Evolutionary conservation across 2,113 vertebrate genomes (phyloP).

Genomic region (Festucalex cinctus): DNA sequence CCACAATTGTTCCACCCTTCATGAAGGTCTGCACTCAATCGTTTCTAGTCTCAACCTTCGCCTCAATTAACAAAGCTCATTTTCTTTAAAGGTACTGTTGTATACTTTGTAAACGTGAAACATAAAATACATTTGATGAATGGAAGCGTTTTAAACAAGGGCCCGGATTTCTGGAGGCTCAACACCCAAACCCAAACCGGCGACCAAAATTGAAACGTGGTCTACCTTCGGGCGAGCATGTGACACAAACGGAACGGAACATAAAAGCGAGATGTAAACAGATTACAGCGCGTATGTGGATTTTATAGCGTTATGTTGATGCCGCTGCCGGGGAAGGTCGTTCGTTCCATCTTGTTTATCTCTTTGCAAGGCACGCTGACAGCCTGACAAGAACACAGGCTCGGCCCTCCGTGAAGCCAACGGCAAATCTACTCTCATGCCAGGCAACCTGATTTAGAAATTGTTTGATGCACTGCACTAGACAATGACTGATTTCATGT

Average conservation of each 20-base stretch:
- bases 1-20: too few species aligned
- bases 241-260: not conserved
- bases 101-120: not conserved
- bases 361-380: not conserved
- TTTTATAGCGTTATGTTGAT: slow-evolving; percentile 14
- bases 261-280: not conserved
- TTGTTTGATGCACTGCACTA: not conserved
- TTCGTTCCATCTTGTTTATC: slow-evolving; percentile 9
- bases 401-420: not conserved
- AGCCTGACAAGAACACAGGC: not conserved
- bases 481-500: not conserved
- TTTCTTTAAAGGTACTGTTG: not conserved
- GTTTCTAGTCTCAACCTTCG: too few species aligned
- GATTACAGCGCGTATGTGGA: not conserved
- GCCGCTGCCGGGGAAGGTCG: not conserved
- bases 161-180: not conserved
- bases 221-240: not conserved
- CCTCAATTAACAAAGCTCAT: too few species aligned
- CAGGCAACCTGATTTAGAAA: not conserved
- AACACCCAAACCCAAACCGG: not conserved
- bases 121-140: not conserved
- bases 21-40: too few species aligned
- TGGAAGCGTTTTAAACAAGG: not conserved
- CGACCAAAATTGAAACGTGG: not conserved
- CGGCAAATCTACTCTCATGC: not conserved